A percentile compares a stretch with the other conserved stretches of the same genome.
These are phyloP conservation scores for Thalassaphorura encarpata DNA, from an alignment of 1,140 invertebrate species.

Conservation along the genomic window DNA sequence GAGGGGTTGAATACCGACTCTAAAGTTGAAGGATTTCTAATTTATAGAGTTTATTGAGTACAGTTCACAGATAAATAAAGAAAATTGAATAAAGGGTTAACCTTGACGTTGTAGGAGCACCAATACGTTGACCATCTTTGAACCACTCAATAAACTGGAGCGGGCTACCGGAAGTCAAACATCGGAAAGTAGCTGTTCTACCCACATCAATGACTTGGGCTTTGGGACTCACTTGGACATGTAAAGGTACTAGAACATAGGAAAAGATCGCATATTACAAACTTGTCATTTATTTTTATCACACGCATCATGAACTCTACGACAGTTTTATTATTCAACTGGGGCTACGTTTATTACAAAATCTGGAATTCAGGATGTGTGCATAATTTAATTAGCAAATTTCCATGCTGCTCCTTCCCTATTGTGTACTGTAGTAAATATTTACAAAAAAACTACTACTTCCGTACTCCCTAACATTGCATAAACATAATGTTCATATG, in stretches of 20 bases:
- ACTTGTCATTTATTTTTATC: not conserved
- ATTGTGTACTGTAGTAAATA: not conserved
- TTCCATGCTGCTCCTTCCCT: not conserved
- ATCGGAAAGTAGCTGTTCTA: slow-evolving; percentile 69
- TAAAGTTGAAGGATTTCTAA: no score
- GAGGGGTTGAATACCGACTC: no score
- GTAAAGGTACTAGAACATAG: slow-evolving; percentile 51
- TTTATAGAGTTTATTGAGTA: no score
- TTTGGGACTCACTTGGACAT: slow-evolving; percentile 59
- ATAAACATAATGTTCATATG: not conserved
- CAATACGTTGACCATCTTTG: slow-evolving; percentile 55
- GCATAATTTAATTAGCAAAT: not conserved
- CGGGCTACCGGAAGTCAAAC: slow-evolving; percentile 74
- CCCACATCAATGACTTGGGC: slow-evolving; percentile 68
- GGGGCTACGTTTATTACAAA: not conserved
- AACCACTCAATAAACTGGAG: slow-evolving; percentile 64
- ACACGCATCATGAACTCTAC: not conserved
- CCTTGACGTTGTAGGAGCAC: no score
- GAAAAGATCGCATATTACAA: slow-evolving; percentile 8
- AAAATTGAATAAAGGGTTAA: no score
- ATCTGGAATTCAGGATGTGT: not conserved
- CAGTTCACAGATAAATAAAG: no score
- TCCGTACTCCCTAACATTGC: not conserved
- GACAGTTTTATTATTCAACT: not conserved
- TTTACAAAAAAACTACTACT: not conserved